Evolutionary conservation across 1,140 invertebrate genomes (phyloP).

Genomic region (Leucophenga varia): DNA sequence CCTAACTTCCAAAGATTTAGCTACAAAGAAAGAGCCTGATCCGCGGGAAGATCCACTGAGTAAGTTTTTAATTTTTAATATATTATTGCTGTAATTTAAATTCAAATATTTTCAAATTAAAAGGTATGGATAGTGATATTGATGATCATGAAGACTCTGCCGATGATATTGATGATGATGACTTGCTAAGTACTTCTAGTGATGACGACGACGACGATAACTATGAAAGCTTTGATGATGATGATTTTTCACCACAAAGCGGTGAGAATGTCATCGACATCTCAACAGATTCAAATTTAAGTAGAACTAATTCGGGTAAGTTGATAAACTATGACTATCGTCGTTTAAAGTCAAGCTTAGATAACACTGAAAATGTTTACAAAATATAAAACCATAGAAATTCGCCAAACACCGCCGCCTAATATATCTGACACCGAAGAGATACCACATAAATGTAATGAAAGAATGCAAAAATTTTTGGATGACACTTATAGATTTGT

Average conservation of each 20-base stretch:
- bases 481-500: constrained; percentile 14
- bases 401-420: constrained; percentile 3
- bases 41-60: constrained; percentile 36
- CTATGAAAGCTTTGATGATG: constrained; percentile 28
- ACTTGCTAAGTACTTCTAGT: background rate
- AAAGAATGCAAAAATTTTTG: constrained; percentile 32
- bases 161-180: background rate
- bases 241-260: constrained; percentile 13
- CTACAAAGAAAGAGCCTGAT: constrained; percentile 13
- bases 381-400: constrained; percentile 27
- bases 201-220: constrained; percentile 15
- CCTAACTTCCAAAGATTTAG: no score
- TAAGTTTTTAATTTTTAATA: constrained; percentile 11
- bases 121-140: constrained; percentile 3
- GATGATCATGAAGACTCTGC: background rate
- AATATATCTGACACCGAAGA: no score
- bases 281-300: constrained; percentile 37
- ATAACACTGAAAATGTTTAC: constrained; percentile 48
- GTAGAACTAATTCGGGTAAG: constrained; percentile 33
- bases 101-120: constrained; percentile 20
- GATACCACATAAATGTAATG: constrained; percentile 1
- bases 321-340: constrained; percentile 26
- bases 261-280: constrained; percentile 29
- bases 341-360: constrained; percentile 52
- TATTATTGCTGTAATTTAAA: background rate